Evolutionary conservation across 2,797 vertebrate species (phyloP), one percentile per base, ranked within the genome.

Genomic region (Etheostoma nigrum): DNA sequence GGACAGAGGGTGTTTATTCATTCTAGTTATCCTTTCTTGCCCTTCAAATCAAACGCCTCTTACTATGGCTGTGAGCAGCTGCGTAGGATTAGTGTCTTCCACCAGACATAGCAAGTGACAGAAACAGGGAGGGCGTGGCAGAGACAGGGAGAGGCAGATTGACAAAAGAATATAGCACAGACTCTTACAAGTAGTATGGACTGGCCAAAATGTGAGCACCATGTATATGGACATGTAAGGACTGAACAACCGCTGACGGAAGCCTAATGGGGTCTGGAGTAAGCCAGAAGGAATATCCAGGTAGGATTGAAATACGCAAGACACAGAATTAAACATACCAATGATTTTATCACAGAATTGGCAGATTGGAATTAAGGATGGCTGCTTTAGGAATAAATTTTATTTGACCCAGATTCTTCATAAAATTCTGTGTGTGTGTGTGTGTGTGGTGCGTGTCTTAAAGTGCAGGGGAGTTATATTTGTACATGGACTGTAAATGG

Each of bases 241-340:
- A 78, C 18, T 61, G 42, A 25, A 27, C 15, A 23, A 18, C 77
- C 65, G 86, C 78, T 79, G 81, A 86, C 65, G 63, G 72, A 81
- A 82, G 79, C 57, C 83, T 14, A 58, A 95, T 95, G 94, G 94
- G 95, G 86, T 88, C 93, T 88, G 92, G 85, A 88, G 30, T 88
- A 7, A 92, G 94, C 67, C 92, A 93, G 72, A 86, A 67, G 61
- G 66, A 90, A 76, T 48, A 87, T 48, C 33, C 86, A 89, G 95
- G 95, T 95, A 87, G 54, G 84, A 19, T 33, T 12, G 23, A 36
- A 67, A 14, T 5, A 47, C 7, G 42, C 23, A 15, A 3, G 4
- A 68, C 9, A 55, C 10, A 40, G 36, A 47, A 23, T 11, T 1
- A 42, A 51, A 57, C 4, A n/a, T 1, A 15, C 3, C 5, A 27